Percentiles rank a stretch among this genome's conserved stretches.
Evolutionary conservation across 2,113 vertebrate species (phyloP).

Genomic region (Phrynocephalus versicolor): DNA sequence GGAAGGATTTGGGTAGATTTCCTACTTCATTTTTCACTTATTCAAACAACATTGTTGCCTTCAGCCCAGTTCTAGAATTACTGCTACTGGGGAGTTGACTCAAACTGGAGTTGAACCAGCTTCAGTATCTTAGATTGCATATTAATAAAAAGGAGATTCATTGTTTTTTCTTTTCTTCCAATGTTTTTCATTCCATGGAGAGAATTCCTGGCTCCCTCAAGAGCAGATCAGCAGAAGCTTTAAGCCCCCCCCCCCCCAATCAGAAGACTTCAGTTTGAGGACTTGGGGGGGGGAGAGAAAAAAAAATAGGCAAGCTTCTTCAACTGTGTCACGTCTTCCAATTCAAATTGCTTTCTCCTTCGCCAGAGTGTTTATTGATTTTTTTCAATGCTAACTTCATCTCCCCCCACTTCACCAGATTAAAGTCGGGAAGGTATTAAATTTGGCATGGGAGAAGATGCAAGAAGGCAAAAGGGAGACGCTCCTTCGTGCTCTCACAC

Average conservation of each 20-base stretch:
- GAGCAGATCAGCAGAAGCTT: slow-evolving; percentile 65
- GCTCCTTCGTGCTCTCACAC: background rate
- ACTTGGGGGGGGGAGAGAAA: slow-evolving; percentile 1
- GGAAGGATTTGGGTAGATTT: slow-evolving; percentile 34
- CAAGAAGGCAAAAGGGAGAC: slow-evolving; percentile 41
- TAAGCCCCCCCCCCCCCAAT: slow-evolving; percentile 69
- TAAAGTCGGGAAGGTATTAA: slow-evolving; percentile 61
- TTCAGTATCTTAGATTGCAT: background rate
- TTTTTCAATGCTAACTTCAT: slow-evolving; percentile 58
- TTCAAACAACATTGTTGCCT: slow-evolving; percentile 40
- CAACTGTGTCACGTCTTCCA: slow-evolving; percentile 70
- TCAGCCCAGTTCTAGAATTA: slow-evolving; percentile 26
- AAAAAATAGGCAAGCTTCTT: slow-evolving; percentile 57
- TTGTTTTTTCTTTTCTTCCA: slow-evolving; percentile 50
- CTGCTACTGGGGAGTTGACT: slow-evolving; percentile 37
- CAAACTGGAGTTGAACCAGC: slow-evolving; percentile 48
- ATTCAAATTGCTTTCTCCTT: slow-evolving; percentile 73
- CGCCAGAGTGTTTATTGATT: slow-evolving; percentile 68
- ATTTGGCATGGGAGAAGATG: slow-evolving; percentile 41
- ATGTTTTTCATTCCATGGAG: slow-evolving; percentile 54
- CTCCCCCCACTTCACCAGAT: slow-evolving; percentile 37
- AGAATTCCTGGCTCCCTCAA: slow-evolving; percentile 53
- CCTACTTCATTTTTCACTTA: slow-evolving; percentile 50
- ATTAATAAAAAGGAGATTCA: background rate
- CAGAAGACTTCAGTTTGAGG: slow-evolving; percentile 61